Base-by-base conservation (phyloP, 53 echinoderm and acorn worm species). In the Mesocentrotus franciscanus region DNA sequence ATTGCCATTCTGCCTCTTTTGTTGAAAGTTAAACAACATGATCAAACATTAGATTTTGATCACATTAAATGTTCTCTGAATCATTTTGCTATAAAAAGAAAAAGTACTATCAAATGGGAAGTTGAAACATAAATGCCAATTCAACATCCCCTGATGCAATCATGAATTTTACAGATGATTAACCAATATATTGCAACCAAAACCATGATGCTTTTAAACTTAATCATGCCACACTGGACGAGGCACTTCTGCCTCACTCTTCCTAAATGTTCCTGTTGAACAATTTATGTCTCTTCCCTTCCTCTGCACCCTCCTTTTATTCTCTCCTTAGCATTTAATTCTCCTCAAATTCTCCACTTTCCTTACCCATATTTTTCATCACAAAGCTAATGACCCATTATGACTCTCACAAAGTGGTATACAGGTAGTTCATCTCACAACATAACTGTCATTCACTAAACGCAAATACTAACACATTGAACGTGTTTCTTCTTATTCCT, bases 151-250 rank as follows among this genome's bases (percentile, higher is more conserved):
- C 8, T 49, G 29, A 55, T 84, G 42, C 17, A 66, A 18, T 39
- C 22, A 29, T 22, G 55, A 42, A 66, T 24, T 84, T 84, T 84
- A 84, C 55, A 49, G 22, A 42, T 22, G 20, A 84, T 84, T 20
- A 84, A 84, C 42, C 24, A 1, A 84, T 55, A 17, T 55, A 20
- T 9, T 16, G 34, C 78, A 78, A 33, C 42, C 84, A 42, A 14
- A 84, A 55, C 84, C 24, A 84, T 27, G 22, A 75, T 75, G 75
- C 75, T 75, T 75, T 75, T 75, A 75, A 75, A 49, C 84, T 84
- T 49, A 84, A 84, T 75, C 26, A 84, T 55, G 55, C 42, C 55
- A 55, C 39, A 55, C 9, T 49, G 83, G 22, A 83, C 18, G 8
- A 39, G 15, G 9, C 30, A 27, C 60, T 30, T 61, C 90, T 32